A percentile compares a stretch with the other conserved stretches of the same genome.
phyloP scores from a whole-genome alignment of 1,140 invertebrate genomes.

The Sycophaga agraensis region DNA sequence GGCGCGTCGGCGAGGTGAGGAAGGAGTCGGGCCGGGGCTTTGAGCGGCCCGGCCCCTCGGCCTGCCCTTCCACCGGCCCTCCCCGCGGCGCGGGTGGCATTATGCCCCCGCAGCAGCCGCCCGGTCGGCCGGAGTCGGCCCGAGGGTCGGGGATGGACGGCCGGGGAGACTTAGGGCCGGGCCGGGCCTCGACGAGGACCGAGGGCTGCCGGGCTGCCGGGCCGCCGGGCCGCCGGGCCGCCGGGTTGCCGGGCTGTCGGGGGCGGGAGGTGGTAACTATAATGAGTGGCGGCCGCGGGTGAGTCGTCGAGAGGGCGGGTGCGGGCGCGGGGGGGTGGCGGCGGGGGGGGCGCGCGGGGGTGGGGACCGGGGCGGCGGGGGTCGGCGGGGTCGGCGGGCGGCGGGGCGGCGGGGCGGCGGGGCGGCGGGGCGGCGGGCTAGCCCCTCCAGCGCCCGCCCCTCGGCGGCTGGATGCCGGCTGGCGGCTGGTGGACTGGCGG shows the following conservation, averaged over 20 bases:
- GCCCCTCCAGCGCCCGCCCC: no score
- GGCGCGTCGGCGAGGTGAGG: not conserved
- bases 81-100: no score
- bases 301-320: slow-evolving; percentile 36
- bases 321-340: slow-evolving; percentile 17
- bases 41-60: not conserved
- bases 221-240: no score
- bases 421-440: no score
- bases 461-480: no score
- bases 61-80: not conserved
- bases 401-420: slow-evolving; percentile 8
- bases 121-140: no score
- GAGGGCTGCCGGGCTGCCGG: slow-evolving; percentile 21
- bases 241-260: slow-evolving; percentile 37
- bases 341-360: slow-evolving; percentile 20
- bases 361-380: slow-evolving; percentile 5
- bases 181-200: not conserved
- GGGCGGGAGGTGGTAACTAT: slow-evolving; percentile 44
- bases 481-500: not conserved
- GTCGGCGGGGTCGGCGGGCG: not conserved
- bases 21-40: not conserved
- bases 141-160: slow-evolving; percentile 1
- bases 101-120: no score
- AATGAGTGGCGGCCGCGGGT: slow-evolving; percentile 47
- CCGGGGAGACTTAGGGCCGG: not conserved